phyloP scores from a whole-genome alignment of 1,140 invertebrate genomes.

The Caligus rogercresseyi region DNA sequence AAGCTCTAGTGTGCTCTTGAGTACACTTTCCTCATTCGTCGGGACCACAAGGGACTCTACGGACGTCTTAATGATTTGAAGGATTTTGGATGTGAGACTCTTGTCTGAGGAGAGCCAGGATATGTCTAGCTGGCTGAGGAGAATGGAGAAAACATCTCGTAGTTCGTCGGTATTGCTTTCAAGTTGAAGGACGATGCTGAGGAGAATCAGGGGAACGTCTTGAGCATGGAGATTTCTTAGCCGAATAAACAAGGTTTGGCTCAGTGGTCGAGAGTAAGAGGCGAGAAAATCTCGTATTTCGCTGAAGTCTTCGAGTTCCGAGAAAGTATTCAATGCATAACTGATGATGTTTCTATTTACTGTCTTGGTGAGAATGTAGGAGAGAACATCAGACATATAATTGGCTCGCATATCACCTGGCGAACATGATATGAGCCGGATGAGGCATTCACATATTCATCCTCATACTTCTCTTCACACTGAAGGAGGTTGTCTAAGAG shows the following conservation, averaged over 20 bases:
- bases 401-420: neutral
- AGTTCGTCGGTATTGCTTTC: neutral
- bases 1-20: neutral
- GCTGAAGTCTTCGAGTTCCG: neutral
- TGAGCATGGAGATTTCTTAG: neutral
- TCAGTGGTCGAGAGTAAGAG: neutral
- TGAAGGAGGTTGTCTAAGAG: neutral
- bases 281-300: neutral
- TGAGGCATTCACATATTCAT: neutral
- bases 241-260: neutral
- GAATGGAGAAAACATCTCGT: neutral
- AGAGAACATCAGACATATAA: neutral
- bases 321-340: neutral
- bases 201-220: neutral
- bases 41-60: neutral
- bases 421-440: neutral
- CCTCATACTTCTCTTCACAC: neutral
- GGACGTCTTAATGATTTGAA: conserved; percentile 6
- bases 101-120: conserved; percentile 9
- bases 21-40: neutral
- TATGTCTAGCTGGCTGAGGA: conserved; percentile 6
- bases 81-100: conserved; percentile 4
- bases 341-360: neutral
- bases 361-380: neutral
- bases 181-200: conserved; percentile 1